Evolutionary conservation across 2,113 vertebrate genomes (phyloP).

Genomic region (Plectropomus leopardus): DNA sequence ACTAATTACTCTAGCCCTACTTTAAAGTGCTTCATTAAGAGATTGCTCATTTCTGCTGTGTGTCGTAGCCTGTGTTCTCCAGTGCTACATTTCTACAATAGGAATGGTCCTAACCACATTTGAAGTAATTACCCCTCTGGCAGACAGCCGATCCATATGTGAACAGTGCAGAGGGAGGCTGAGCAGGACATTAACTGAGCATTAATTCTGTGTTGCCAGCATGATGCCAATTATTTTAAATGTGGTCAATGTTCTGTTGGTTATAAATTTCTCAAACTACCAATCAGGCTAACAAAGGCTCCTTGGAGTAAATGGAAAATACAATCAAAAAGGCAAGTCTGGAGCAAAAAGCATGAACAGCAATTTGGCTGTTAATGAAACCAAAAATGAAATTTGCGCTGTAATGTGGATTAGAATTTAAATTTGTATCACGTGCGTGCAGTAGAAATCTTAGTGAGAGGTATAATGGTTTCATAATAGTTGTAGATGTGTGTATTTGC

Average conservation of each 20-base stretch:
- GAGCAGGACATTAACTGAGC: conserved; percentile 69
- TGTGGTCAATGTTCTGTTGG: conserved; percentile 58
- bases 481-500: conserved; percentile 2
- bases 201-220: conserved; percentile 67
- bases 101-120: conserved; percentile 49
- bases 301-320: conserved; percentile 20
- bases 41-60: background rate
- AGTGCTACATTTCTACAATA: background rate
- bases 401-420: background rate
- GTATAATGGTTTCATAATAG: background rate
- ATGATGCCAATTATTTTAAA: conserved; percentile 71
- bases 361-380: background rate
- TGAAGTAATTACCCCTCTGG: conserved; percentile 60
- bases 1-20: background rate
- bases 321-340: background rate
- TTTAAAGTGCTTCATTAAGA: conserved; percentile 30
- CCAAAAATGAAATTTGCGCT: background rate
- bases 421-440: background rate
- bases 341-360: background rate
- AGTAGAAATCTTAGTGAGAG: background rate
- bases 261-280: conserved; percentile 48
- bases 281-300: conserved; percentile 44
- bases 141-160: conserved; percentile 66
- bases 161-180: conserved; percentile 63
- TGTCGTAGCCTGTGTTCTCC: conserved; percentile 11